These are phyloP conservation scores for Notechis scutatus DNA, from an alignment of 2,113 vertebrate genomes.

Conservation along the genomic window DNA sequence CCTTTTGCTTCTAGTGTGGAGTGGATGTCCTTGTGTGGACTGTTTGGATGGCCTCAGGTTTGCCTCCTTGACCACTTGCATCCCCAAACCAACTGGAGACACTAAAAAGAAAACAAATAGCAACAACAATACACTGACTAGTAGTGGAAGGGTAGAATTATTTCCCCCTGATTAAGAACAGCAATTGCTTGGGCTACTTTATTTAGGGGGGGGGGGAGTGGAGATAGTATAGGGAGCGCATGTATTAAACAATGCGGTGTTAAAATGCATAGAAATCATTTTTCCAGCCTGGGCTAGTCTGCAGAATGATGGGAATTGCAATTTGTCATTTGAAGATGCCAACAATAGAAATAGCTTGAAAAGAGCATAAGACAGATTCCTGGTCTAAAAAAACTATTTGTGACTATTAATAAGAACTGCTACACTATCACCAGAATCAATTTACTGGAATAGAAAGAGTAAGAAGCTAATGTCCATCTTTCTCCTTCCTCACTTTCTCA, in stretches of 20 bases:
- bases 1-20: background rate
- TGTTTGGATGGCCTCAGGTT: background rate
- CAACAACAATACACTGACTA: background rate
- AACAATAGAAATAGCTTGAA: background rate
- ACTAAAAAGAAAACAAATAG: background rate
- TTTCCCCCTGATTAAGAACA: background rate
- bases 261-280: background rate
- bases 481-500: no score
- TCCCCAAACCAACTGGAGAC: background rate
- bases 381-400: background rate
- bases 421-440: background rate
- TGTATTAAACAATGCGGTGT: background rate
- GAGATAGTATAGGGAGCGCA: background rate
- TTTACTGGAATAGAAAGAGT: background rate
- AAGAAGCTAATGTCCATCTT: background rate
- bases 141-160: background rate
- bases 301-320: background rate
- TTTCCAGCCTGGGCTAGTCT: background rate
- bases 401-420: background rate
- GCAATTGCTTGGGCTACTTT: background rate
- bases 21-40: background rate
- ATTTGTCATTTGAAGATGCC: background rate
- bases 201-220: background rate
- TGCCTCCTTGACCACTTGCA: background rate
- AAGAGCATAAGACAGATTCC: background rate